Conservation (phyloP, 2,888 invertebrate genomes). For the Himalopsyche kuldschensis region DNA sequence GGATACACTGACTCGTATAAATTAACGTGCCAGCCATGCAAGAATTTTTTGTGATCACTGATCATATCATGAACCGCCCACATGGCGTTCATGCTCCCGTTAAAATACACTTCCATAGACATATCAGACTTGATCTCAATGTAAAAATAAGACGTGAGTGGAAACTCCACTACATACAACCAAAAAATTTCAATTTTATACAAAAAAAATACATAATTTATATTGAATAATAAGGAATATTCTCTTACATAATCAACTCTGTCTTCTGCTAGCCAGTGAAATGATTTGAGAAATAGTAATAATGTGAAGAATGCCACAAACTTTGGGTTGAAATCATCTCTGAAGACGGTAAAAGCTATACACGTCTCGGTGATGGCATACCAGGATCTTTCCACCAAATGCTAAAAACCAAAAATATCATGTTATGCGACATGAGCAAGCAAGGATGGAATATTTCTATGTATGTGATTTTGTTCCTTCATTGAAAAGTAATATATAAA, state of each 20-base stretch:
- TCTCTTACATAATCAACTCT: slow-evolving; percentile 95
- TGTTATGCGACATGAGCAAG: too few relatives aligned
- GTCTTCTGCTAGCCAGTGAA: slow-evolving; percentile 99
- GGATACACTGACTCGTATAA: too few relatives aligned
- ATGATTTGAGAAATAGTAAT: slow-evolving; percentile 94
- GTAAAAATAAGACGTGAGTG: too few relatives aligned
- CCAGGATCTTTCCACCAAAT: slow-evolving; percentile 97
- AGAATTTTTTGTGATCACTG: too few relatives aligned
- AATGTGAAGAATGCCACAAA: slow-evolving; percentile 98
- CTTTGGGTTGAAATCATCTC: slow-evolving; percentile 97
- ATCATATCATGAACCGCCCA: too few relatives aligned
- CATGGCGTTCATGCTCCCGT: too few relatives aligned
- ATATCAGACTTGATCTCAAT: not conserved
- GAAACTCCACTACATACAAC: too few relatives aligned
- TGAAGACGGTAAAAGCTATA: slow-evolving; percentile 96
- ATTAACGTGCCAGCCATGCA: too few relatives aligned
- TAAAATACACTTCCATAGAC: too few relatives aligned
- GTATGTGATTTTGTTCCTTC: too few relatives aligned
- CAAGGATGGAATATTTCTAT: too few relatives aligned
- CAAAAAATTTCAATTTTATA: not conserved
- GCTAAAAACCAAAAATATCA: slow-evolving; percentile 63
- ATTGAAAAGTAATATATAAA: too few relatives aligned
- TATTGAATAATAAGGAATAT: not conserved
- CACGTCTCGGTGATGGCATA: slow-evolving; percentile 99
- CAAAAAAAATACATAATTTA: not conserved